Percentiles rank a stretch among this genome's conserved stretches.
phyloP scores from a whole-genome alignment of 2,888 invertebrate genomes.

The Hedychridium roseum region DNA sequence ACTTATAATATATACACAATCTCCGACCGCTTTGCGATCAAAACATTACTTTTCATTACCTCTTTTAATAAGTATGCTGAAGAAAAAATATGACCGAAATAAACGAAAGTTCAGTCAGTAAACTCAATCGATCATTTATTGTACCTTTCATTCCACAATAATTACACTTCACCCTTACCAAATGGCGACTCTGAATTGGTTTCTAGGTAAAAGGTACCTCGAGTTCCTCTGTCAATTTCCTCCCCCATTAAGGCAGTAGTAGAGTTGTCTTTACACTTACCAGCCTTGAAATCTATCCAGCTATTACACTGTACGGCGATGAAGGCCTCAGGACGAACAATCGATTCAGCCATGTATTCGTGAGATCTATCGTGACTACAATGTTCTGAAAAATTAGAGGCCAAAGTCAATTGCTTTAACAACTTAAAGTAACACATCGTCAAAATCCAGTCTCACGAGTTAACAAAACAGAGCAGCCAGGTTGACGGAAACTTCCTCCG shows the following conservation, averaged over 20 bases:
- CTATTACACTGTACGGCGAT: slow-evolving; percentile 68
- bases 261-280: slow-evolving; percentile 56
- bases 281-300: slow-evolving; percentile 65
- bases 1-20: too few relatives aligned
- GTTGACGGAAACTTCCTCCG: slow-evolving; percentile 73
- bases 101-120: too few relatives aligned
- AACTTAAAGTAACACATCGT: not conserved
- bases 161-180: slow-evolving; percentile 62
- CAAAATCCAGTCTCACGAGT: slow-evolving; percentile 35
- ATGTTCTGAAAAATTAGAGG: slow-evolving; percentile 66
- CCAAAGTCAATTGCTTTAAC: not conserved
- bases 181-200: slow-evolving; percentile 69
- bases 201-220: slow-evolving; percentile 71
- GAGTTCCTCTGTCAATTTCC: slow-evolving; percentile 50
- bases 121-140: too few relatives aligned
- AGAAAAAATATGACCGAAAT: too few relatives aligned
- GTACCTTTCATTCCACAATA: too few relatives aligned
- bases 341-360: slow-evolving; percentile 73
- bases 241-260: slow-evolving; percentile 69
- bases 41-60: too few relatives aligned
- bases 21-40: too few relatives aligned
- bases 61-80: too few relatives aligned
- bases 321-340: slow-evolving; percentile 67
- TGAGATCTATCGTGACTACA: slow-evolving; percentile 77
- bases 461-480: slow-evolving; percentile 70